Percentiles rank a stretch among this genome's conserved stretches.
Evolutionary conservation across 2,888 invertebrate species (phyloP).

Genomic region (Plagodis dolabraria): DNA sequence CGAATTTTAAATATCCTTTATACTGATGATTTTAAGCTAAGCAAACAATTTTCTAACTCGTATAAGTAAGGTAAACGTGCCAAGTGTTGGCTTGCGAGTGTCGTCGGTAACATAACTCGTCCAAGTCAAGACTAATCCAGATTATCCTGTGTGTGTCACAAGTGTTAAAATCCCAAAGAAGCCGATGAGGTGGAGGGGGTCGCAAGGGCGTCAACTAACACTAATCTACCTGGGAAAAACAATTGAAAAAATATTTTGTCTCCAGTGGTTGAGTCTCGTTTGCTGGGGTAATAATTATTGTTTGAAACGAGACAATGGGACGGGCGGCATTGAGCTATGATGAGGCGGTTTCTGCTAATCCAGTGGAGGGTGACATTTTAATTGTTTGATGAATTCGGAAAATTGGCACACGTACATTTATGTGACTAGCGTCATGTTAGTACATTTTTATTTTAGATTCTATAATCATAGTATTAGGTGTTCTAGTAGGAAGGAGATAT

Average conservation of each 20-base stretch:
- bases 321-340: conserved; percentile 11
- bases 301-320: conserved; percentile 10
- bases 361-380: conserved; percentile 13
- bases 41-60: background rate
- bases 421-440: too few species aligned
- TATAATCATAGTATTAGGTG: too few species aligned
- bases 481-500: too few species aligned
- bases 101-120: conserved; percentile 45
- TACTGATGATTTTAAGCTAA: background rate
- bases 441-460: too few species aligned
- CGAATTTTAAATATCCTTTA: background rate
- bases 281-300: conserved; percentile 12
- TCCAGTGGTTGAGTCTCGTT: background rate
- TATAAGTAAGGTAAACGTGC: background rate
- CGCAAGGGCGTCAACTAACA: conserved; percentile 32
- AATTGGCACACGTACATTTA: conserved; percentile 3
- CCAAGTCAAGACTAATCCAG: conserved; percentile 52
- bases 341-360: conserved; percentile 20
- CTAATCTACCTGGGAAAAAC: conserved; percentile 47
- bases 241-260: conserved; percentile 31
- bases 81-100: conserved; percentile 12
- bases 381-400: conserved; percentile 10
- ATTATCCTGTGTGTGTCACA: conserved; percentile 56
- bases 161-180: conserved; percentile 48
- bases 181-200: conserved; percentile 51